Evolutionary conservation across 2,113 vertebrate genomes (phyloP), one percentile per base, ranked within the genome.

Genomic region (Dicentrarchus labrax): DNA sequence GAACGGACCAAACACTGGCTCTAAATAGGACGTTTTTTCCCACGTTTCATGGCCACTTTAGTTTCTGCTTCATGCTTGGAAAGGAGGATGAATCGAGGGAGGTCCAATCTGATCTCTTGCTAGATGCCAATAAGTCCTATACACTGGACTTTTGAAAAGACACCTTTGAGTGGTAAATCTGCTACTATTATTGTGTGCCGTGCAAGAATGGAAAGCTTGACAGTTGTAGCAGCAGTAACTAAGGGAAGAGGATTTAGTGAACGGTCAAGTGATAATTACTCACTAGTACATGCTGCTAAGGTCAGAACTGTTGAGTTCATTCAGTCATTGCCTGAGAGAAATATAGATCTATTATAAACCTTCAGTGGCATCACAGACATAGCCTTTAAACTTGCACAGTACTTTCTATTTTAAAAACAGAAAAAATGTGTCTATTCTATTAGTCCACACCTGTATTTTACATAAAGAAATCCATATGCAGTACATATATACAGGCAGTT

Each of bases 291-390:
- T 22, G 43, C 5, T 13, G 24, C 9, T 69, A 21, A 30, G 24
- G 43, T 30, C 70, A 66, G 50, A 66, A 30, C 39, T 81, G 61
- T 30, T 10, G 59, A 57, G n/a, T n/a, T n/a, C n/a, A n/a, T n/a
- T n/a, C n/a, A n/a, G n/a, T 21, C 16, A 54, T 9, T 65, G 60
- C n/a, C 48, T 53, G 13, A 64, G 21, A 62, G 41, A 50, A 39
- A 39, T 22, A n/a, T 15, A 61, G 10, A 41, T 71, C 6, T 6
- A 16, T 53, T 21, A 13, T 53, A 16, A 57, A 16, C 17, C n/a
- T 4, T 30, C 12, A 24, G 13, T 10, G 22, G 13, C 30, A 30
- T 54, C 11, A 22, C 17, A 48, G 24, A 48, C 19, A 30, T 30
- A 30, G 30, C 2, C 30, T 30, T 30, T 50, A 8, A 39, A 30